Evolutionary conservation across 2,888 invertebrate species (phyloP), one percentile per base, ranked within the genome.

Genomic region (Nipponacmea schrenckii): DNA sequence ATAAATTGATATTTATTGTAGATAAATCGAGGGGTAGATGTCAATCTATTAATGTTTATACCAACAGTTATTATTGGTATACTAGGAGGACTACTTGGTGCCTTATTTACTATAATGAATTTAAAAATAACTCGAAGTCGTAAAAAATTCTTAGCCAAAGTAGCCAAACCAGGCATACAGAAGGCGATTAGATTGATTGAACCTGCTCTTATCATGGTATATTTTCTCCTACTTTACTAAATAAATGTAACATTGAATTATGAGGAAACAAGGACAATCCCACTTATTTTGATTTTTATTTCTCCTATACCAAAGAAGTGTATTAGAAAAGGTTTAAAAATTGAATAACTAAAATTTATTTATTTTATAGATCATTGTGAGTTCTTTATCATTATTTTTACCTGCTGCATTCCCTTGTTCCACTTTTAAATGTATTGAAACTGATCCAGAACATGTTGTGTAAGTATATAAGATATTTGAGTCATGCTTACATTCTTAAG

Each of bases 61-160:
- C 90, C 90, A 0, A 86, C 89, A 1, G 78, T 86, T 46, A 62
- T 90, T 4, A 83, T 90, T 17, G 90, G 90, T 1, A 71, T 86
- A 0, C 71, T 89, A 17, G 90, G 90, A 7, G 90, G 90, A 4
- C 64, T 88, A 0, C 73, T 88, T 4, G 90, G 90, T 20, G 86
- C 89, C 17, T 77, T 86, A 17, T 90, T 90, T 74, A 89, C 89
- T 17, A 88, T 90, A 72, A 72, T 88, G 44, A 88, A 89, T 75
- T 81, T 90, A 15, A 90, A 90, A 77, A 83, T 89, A 65, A 84
- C 88, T 0, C 81, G 89, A 64, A 72, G 80, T 15, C 76, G 90
- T 46, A 84, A 89, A 67, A 83, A 82, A 39, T 31, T 88, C 0
- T 75, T 90, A 46, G 78, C 86, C n/a, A 80, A 79, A 24, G 82